Base-by-base conservation (phyloP, 2,113 vertebrate species). In the Noturus placidus region DNA sequence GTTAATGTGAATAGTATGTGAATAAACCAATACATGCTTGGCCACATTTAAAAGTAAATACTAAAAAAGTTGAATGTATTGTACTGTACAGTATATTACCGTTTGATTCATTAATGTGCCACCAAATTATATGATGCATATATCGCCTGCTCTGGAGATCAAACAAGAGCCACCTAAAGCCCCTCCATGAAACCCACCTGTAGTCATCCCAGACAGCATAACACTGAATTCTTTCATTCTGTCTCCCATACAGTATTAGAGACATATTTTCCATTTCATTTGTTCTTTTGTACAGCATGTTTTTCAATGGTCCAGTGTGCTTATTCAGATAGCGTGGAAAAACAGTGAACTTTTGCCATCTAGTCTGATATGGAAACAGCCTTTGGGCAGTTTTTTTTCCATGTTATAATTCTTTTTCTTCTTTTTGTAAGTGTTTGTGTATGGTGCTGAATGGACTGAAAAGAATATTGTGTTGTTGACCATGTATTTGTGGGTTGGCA, bases 1-100 rank as follows among this genome's bases (percentile, higher is more conserved):
- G 93, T 94, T 82, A 89, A 89, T 95, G 94, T 95, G 93, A 95
- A 95, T 95, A 96, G 85, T 93, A 87, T 96, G 94, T 95, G 94
- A 95, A 95, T 95, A 95, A 92, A 94, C 92, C 90, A 84, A 91
- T 94, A 92, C 92, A 90, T 94, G 94, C 94, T 93, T 94, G 92
- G 93, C 86, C 92, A 93, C 91, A 94, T 93, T 94, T 93, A 93
- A 93, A 89, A 91, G 86, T 94, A 92, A 86, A 94, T 92, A 89
- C 91, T 93, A 92, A 93, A 87, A n/a, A 92, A 92, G 89, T 88
- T 94, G 94, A 95, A 95, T 95, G 94, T 95, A 92, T 87, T 95
- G 94, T 95, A 91, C 87, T 93, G 92, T 94, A 92, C 93, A 93
- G 92, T 94, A 92, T 93, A 93, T 92, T 83, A 93, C 90, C 89